phyloP scores from a whole-genome alignment of 2,888 invertebrate genomes.

The Eristalis arbustorum region DNA sequence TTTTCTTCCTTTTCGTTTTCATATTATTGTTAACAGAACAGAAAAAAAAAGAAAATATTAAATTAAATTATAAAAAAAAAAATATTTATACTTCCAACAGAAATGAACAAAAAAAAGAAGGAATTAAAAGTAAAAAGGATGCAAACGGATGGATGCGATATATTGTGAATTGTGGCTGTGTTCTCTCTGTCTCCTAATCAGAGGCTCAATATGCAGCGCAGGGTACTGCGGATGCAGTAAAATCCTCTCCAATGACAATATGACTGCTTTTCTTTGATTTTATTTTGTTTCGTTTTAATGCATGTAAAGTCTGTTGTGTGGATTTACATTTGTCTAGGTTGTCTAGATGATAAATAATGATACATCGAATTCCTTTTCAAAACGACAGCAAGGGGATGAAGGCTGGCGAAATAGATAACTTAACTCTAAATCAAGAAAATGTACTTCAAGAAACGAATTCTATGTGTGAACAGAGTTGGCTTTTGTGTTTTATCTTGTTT shows the following conservation, averaged over 20 bases:
- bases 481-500: not conserved
- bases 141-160: slow-evolving; percentile 14
- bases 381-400: not conserved
- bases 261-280: not conserved
- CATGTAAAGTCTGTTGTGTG: not conserved
- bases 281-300: not conserved
- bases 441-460: slow-evolving; percentile 46
- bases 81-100: not conserved
- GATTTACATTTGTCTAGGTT: slow-evolving; percentile 51
- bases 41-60: slow-evolving; percentile 35
- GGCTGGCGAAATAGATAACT: not conserved
- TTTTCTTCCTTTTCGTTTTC: slow-evolving; percentile 38
- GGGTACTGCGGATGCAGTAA: not conserved
- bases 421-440: slow-evolving; percentile 27
- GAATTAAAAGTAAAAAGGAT: not conserved
- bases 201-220: slow-evolving; percentile 9
- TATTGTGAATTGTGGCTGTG: slow-evolving; percentile 27
- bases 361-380: slow-evolving; percentile 39
- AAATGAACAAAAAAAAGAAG: not conserved
- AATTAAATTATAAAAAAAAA: slow-evolving; percentile 37
- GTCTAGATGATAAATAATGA: slow-evolving; percentile 38
- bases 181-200: slow-evolving; percentile 4
- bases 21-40: slow-evolving; percentile 57
- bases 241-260: slow-evolving; percentile 10
- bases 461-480: slow-evolving; percentile 6